Evolutionary conservation across 2,797 vertebrate genomes (phyloP), one percentile per base, ranked within the genome.

Genomic region (Acropternis orthonyx): DNA sequence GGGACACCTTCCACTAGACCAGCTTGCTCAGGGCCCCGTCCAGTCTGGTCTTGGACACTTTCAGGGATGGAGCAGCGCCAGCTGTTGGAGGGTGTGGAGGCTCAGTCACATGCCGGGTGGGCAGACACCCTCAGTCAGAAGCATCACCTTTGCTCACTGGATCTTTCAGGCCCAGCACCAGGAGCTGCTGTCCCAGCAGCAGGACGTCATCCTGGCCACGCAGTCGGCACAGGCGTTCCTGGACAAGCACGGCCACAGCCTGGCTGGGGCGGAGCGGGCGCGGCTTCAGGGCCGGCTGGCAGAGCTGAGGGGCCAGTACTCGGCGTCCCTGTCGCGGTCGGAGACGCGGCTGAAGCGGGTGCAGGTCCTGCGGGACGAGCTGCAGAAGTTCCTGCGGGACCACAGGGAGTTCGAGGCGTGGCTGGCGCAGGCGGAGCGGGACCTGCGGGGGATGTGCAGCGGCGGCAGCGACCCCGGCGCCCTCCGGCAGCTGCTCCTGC

Each of bases 171-270:
- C 91, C 1, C 98, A 96, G 96, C 98, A 99, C 71, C 98, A 98
- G 97, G 98, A 99, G 97, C 98, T 99, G 91, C 98, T 99, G 92
- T 97, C 98, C 58, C 99, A 99, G 91, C 99, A 99, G 96, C 98
- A 99, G 44, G 98, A 99, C 22, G 91, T 99, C 27, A 98, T 99
- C 75, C 97, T 99, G 94, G 98, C 99, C 72, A 97, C 98, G 0
- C 99, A 99, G 95, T 98, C 99, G 0, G 98, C 98, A 0, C 99
- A 98, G 84, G 98, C 98, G 3, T 98, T 99, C 52, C 97, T 99
- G 97, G 99, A 99, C 13, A 98, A 98, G 62, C 98, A 99, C 0
- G 98, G 99, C 95, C 98, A 96, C 28, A 97, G 98, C 12, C 98
- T 99, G 63, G 95, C 98, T 0, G 97, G 97, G 7, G 98, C 98